Conservation (phyloP, 2,888 invertebrate species). For the Myathropa florea region DNA sequence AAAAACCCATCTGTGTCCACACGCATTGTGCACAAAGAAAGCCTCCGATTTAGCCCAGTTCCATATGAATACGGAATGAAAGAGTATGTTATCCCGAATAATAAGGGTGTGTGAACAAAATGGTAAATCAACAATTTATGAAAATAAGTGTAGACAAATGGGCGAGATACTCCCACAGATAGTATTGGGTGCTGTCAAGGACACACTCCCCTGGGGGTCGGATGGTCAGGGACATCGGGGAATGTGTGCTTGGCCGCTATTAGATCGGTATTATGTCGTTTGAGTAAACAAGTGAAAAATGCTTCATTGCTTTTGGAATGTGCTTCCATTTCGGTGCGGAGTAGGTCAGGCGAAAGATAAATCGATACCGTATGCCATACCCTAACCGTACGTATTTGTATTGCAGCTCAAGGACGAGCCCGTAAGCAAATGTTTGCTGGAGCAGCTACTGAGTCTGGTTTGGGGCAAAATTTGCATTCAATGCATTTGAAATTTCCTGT, state of each 20-base stretch:
- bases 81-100: constrained; percentile 40
- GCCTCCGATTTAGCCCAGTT: constrained; percentile 15
- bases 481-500: constrained; percentile 33
- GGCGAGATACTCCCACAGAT: constrained; percentile 25
- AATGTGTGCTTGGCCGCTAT: constrained; percentile 38
- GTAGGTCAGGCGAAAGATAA: constrained; percentile 25
- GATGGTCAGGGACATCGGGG: constrained; percentile 19
- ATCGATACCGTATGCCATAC: constrained; percentile 20
- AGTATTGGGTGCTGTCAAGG: constrained; percentile 1
- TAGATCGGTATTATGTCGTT: constrained; percentile 56
- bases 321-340: too few species aligned
- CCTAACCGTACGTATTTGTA: background rate
- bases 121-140: constrained; percentile 65
- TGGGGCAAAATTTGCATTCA: constrained; percentile 33
- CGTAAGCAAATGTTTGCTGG: constrained; percentile 20
- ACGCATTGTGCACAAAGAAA: constrained; percentile 14
- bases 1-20: background rate
- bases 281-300: constrained; percentile 53
- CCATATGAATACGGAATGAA: constrained; percentile 21
- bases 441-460: background rate
- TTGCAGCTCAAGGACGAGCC: constrained; percentile 16
- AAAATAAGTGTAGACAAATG: constrained; percentile 48
- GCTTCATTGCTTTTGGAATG: constrained; percentile 34
- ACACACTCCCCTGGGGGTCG: background rate
- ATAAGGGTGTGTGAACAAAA: constrained; percentile 58